A percentile compares a stretch with the other conserved stretches of the same genome.
Evolutionary conservation across 2,797 vertebrate genomes (phyloP).

Genomic region (Halcyon leucocephala): DNA sequence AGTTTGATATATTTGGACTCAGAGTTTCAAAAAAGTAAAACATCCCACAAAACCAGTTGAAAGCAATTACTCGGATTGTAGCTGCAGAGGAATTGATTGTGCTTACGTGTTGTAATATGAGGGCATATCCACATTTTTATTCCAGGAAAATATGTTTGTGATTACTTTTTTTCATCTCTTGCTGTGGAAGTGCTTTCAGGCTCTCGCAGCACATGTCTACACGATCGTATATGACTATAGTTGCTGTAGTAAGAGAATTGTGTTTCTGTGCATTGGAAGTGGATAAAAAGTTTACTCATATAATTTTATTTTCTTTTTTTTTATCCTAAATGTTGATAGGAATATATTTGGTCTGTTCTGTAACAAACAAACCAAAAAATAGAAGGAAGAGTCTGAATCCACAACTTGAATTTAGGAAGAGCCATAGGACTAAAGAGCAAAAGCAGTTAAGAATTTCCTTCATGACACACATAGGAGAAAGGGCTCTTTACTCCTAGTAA

Average conservation of each 20-base stretch:
- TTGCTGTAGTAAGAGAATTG: not conserved
- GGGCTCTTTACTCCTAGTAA: not conserved
- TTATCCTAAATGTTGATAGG: not conserved
- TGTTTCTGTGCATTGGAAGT: not conserved
- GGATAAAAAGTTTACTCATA: not conserved
- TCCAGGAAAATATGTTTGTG: not conserved
- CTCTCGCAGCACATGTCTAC: not conserved
- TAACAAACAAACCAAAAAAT: not conserved
- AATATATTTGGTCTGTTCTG: not conserved
- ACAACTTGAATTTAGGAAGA: not conserved
- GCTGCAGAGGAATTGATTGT: not conserved
- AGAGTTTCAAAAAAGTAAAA: not conserved
- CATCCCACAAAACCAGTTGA: not conserved
- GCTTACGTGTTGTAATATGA: not conserved
- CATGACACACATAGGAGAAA: rapidly evolving
- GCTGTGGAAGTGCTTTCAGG: not conserved
- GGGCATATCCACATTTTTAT: conserved; percentile 21
- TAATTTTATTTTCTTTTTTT: not conserved
- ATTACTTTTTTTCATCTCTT: not conserved
- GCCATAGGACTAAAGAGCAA: not conserved
- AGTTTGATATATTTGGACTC: not conserved
- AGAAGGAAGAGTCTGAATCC: not conserved
- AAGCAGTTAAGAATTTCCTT: not conserved
- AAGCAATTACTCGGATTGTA: not conserved
- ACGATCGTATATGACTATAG: not conserved